These are phyloP conservation scores for Diadophis punctatus DNA, from an alignment of 2,113 vertebrate genomes.

Conservation along the genomic window DNA sequence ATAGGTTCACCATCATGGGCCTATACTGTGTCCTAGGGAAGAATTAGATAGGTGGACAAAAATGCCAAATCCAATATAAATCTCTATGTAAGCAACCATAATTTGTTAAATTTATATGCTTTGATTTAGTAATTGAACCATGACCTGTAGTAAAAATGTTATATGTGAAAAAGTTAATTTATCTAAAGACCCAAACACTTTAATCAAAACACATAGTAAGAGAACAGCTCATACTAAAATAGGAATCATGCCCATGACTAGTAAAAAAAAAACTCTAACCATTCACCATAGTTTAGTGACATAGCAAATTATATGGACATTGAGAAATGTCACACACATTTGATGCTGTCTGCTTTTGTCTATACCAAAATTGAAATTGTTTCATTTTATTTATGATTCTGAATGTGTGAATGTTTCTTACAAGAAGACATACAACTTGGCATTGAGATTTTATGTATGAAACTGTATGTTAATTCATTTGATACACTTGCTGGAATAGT, in stretches of 20 bases:
- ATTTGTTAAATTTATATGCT: neutral
- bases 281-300: neutral
- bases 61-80: neutral
- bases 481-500: slow-evolving; percentile 43
- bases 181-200: neutral
- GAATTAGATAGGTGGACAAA: neutral
- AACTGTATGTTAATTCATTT: slow-evolving; percentile 42
- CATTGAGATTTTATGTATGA: slow-evolving; percentile 32
- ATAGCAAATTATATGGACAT: neutral
- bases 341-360: neutral
- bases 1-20: too few relatives aligned
- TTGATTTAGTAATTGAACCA: neutral
- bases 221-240: neutral
- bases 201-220: neutral
- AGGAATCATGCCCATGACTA: neutral
- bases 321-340: neutral
- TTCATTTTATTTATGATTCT: neutral
- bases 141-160: neutral
- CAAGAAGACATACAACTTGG: neutral
- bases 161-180: neutral
- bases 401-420: slow-evolving; percentile 23
- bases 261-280: neutral
- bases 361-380: neutral
- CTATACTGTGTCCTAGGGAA: neutral
- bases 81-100: neutral